These are phyloP conservation scores for Vulpes ferrilata DNA, from an alignment of 2,113 vertebrate species.

Conservation along the genomic window DNA sequence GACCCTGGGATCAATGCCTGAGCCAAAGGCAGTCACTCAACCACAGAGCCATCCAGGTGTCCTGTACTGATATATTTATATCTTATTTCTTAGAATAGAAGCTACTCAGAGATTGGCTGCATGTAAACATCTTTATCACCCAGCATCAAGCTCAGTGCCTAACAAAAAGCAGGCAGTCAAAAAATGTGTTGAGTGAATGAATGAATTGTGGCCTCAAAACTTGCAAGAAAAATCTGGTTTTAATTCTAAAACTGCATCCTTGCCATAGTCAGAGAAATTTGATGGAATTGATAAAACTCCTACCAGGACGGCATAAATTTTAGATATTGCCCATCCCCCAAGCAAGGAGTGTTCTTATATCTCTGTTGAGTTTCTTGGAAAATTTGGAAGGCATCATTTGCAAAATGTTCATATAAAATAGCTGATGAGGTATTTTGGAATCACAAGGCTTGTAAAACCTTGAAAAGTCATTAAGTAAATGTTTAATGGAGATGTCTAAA, in stretches of 20 bases:
- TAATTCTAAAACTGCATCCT: neutral
- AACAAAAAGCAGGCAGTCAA: neutral
- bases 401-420: neutral
- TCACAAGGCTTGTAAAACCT: neutral
- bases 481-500: neutral
- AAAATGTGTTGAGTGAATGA: neutral
- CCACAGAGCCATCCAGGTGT: too few relatives aligned
- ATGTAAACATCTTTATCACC: neutral
- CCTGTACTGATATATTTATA: neutral
- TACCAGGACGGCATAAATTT: neutral
- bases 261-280: neutral
- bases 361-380: neutral
- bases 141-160: neutral
- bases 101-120: neutral
- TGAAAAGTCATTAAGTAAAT: constrained; percentile 42
- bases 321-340: neutral
- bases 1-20: too few relatives aligned
- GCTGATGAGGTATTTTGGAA: neutral
- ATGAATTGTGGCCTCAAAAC: neutral
- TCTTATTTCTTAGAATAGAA: neutral
- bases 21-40: too few relatives aligned
- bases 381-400: neutral
- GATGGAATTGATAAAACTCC: neutral
- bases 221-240: neutral
- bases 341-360: neutral